Conservation (phyloP, 2,113 vertebrate genomes). For the Zootoca vivipara region DNA sequence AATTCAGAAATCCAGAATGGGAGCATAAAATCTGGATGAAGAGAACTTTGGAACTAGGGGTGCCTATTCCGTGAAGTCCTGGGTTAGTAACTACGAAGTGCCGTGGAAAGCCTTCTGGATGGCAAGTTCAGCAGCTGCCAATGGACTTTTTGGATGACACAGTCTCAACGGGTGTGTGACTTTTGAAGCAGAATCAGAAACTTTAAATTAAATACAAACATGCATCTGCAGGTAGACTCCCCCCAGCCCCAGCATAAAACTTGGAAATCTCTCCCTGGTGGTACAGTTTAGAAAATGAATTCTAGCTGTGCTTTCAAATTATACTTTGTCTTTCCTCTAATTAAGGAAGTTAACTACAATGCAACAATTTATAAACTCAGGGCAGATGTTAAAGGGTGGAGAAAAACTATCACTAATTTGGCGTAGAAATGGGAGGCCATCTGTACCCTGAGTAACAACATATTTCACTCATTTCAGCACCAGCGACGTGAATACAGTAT, state of each 20-base stretch:
- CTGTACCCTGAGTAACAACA: conserved; percentile 43
- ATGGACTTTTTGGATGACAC: background rate
- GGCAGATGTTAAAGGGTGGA: conserved; percentile 54
- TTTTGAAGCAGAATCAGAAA: background rate
- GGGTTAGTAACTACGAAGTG: background rate
- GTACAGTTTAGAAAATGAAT: conserved; percentile 45
- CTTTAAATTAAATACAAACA: background rate
- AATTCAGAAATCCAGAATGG: background rate
- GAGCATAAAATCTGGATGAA: background rate
- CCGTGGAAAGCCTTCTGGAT: background rate
- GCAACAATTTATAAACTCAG: conserved; percentile 45
- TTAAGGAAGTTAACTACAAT: conserved; percentile 51
- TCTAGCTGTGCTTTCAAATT: conserved; percentile 43
- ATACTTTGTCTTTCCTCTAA: conserved; percentile 27
- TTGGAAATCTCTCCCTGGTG: background rate
- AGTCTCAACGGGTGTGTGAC: background rate
- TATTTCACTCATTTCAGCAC: conserved; percentile 39
- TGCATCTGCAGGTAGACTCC: background rate
- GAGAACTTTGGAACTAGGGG: background rate
- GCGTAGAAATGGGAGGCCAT: conserved; percentile 53
- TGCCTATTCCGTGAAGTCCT: background rate
- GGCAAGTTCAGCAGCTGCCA: background rate
- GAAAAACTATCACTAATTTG: conserved; percentile 46
- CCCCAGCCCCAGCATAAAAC: background rate
- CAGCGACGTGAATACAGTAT: conserved; percentile 31